Conservation (phyloP, 64 coral and sea anemone genomes). For the Acropora yongei region DNA sequence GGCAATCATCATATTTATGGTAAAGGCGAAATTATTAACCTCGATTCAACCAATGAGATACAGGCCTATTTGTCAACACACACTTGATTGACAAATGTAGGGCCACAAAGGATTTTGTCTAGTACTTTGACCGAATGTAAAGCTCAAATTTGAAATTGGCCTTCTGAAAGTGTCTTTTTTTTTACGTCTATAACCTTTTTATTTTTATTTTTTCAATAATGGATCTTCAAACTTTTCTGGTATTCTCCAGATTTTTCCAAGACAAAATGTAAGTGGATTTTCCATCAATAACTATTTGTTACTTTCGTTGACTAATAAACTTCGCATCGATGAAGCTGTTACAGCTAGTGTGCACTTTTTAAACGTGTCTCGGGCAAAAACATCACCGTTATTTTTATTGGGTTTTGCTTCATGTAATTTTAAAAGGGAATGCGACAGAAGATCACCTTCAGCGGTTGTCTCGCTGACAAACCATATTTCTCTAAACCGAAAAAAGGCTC, state of each 20-base stretch:
- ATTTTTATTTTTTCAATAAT: background rate
- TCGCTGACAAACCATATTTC: background rate
- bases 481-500: too few relatives aligned
- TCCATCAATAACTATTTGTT: background rate
- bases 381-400: background rate
- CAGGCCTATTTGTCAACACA: background rate
- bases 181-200: background rate
- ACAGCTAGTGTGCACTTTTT: background rate
- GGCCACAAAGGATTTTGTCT: background rate
- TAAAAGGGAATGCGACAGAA: background rate
- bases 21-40: background rate
- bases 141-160: conserved; percentile 2
- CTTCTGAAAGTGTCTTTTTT: conserved; percentile 36
- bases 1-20: conserved; percentile 8
- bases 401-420: background rate
- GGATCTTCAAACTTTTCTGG: background rate
- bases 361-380: background rate
- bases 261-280: background rate
- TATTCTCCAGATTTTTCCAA: background rate
- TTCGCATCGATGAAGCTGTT: background rate
- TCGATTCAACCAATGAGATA: conserved; percentile 8
- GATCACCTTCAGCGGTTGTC: background rate
- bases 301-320: background rate
- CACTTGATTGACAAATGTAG: conserved; percentile 28
- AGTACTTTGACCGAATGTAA: conserved; percentile 7